Evolutionary conservation across 2,888 invertebrate genomes (phyloP).

Genomic region (Orthosia gothica): DNA sequence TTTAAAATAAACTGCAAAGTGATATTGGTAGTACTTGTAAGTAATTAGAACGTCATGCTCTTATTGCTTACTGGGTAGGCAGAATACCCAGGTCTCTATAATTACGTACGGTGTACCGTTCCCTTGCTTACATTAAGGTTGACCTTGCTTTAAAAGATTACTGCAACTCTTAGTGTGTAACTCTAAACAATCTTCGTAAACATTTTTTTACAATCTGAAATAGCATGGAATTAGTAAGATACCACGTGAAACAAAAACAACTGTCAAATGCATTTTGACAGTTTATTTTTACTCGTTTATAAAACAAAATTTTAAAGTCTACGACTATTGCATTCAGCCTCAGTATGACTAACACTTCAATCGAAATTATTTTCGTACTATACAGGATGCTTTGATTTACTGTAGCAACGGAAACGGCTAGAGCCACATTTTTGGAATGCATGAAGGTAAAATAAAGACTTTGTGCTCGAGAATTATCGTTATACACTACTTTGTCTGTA

Average conservation of each 20-base stretch:
- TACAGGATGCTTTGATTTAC: constrained; percentile 66
- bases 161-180: constrained; percentile 30
- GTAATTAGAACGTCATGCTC: constrained; percentile 51
- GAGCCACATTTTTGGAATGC: constrained; percentile 53
- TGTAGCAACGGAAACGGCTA: constrained; percentile 56
- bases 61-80: constrained; percentile 49
- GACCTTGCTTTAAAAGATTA: constrained; percentile 36
- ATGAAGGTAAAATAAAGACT: constrained; percentile 56
- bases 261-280: constrained; percentile 23
- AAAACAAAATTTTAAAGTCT: constrained; percentile 1
- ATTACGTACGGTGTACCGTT: constrained; percentile 39
- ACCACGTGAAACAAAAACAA: background rate
- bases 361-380: constrained; percentile 57
- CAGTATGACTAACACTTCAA: constrained; percentile 51
- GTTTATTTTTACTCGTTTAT: background rate
- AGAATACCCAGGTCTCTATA: constrained; percentile 50
- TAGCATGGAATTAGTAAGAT: background rate
- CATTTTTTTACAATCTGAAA: constrained; percentile 21
- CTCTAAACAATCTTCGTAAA: constrained; percentile 1
- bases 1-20: constrained; percentile 8
- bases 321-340: constrained; percentile 19
- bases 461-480: constrained; percentile 39
- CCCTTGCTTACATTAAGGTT: constrained; percentile 31
- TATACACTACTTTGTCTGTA: constrained; percentile 29
- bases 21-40: constrained; percentile 27